Evolutionary conservation across 2,888 invertebrate species (phyloP), one percentile per base, ranked within the genome.

Genomic region (Acrocyrtus sp.): DNA sequence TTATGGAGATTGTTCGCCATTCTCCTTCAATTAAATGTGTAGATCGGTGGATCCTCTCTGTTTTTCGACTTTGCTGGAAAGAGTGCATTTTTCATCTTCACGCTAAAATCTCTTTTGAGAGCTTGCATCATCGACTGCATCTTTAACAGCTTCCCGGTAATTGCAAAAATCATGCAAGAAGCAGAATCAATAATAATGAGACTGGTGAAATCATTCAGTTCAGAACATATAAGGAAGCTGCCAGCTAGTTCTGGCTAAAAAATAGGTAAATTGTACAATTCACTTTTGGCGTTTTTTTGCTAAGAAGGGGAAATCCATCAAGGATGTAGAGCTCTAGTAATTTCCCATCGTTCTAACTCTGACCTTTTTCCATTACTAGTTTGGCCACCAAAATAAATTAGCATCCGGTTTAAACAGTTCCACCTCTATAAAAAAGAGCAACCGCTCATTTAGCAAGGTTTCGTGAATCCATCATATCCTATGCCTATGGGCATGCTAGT

Each of bases 401-500:
- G 21, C n/a, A 6, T 48, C 45, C 1, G 48, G 27, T 3, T 47
- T 60, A n/a, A 26, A 48, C 47, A 6, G 43, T 60, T 1, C 60
- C 60, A 1, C 45, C 60, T 1, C n/a, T 60, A n/a, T n/a, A n/a
- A n/a, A 24, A 24, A 60, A 2, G 27, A 26, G 21, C 60, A 24
- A 1, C 60, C 60, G 19, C n/a, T 43, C 17, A 60, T 15, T 3
- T 60, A 45, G 19, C 8, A 60, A 29, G 60, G 26, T 17, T 29
- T 60, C 5, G 15, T 60, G 6, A 26, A 45, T n/a, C 27, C 60
- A 8, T 22, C 22, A 4, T 60, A 60, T 19, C 10, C 26, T n/a
- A 47, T 47, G 60, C 47, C 47, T 12, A n/a, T 60, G 60, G n/a
- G n/a, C n/a, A 5, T 45, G 26, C n/a, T 27, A 45, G 15, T 29